Percentiles rank a stretch among this genome's conserved stretches.
phyloP scores from a whole-genome alignment of 2,888 invertebrate genomes.

The Palloptera scutellata region DNA sequence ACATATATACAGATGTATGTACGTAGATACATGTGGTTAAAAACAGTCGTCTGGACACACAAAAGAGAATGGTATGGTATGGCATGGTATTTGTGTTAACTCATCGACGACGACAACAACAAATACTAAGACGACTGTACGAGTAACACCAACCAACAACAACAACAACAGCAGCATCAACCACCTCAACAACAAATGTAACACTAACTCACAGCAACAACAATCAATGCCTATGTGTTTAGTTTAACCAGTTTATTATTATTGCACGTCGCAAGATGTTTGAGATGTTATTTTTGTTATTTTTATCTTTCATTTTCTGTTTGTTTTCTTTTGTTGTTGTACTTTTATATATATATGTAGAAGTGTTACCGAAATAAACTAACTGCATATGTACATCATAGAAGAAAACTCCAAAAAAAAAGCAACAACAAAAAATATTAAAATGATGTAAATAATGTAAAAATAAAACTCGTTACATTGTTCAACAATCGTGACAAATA shows the following conservation, averaged over 20 bases:
- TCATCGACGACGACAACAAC: slow-evolving; percentile 3
- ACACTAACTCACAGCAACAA: not conserved
- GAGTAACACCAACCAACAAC: not conserved
- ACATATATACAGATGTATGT: not conserved
- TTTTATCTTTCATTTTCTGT: too few species aligned
- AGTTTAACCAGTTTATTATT: too few species aligned
- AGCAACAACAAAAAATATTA: not conserved
- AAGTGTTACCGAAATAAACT: too few species aligned
- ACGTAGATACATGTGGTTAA: not conserved
- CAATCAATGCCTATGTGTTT: too few species aligned
- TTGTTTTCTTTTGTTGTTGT: too few species aligned
- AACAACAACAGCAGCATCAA: not conserved
- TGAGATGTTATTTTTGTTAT: too few species aligned
- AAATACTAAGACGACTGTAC: not conserved
- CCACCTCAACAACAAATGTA: slow-evolving; percentile 2
- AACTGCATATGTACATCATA: too few species aligned
- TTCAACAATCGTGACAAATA: slow-evolving; percentile 26
- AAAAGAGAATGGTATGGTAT: too few species aligned
- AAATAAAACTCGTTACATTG: slow-evolving; percentile 21
- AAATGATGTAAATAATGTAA: not conserved
- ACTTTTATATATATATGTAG: too few species aligned
- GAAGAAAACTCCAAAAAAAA: not conserved
- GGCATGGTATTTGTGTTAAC: not conserved
- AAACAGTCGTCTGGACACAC: too few species aligned
- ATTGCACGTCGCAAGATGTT: too few species aligned